Evolutionary conservation across 2,797 vertebrate genomes (phyloP).

Genomic region (Lemur catta): DNA sequence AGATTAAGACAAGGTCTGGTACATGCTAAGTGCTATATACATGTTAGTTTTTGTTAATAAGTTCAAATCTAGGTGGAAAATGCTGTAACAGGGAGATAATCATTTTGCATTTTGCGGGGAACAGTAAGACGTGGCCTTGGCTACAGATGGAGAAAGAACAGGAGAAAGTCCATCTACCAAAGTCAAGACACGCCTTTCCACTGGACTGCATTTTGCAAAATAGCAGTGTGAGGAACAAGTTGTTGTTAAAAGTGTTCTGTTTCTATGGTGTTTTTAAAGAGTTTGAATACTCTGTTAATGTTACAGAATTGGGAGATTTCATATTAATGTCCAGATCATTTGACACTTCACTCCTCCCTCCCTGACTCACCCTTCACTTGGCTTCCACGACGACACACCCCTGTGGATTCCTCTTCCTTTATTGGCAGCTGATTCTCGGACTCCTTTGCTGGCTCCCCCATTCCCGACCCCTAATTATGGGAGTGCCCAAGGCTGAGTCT

Average conservation of each 20-base stretch:
- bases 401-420: background rate
- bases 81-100: background rate
- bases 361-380: background rate
- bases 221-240: background rate
- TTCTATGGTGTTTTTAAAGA: background rate
- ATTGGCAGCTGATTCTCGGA: background rate
- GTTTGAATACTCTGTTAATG: background rate
- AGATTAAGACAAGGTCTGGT: background rate
- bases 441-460: background rate
- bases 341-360: background rate
- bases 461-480: accelerated
- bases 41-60: background rate
- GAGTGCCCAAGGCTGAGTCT: background rate
- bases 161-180: background rate
- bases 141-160: background rate
- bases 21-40: background rate
- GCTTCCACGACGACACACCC: background rate
- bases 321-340: background rate
- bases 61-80: background rate
- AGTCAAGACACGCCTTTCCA: background rate
- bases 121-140: background rate
- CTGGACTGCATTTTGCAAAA: background rate
- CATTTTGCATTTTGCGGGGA: accelerated
- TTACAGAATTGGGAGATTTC: background rate
- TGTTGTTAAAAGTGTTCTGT: background rate